Evolutionary conservation across 2,888 invertebrate genomes (phyloP).

Genomic region (Apoda limacodes): DNA sequence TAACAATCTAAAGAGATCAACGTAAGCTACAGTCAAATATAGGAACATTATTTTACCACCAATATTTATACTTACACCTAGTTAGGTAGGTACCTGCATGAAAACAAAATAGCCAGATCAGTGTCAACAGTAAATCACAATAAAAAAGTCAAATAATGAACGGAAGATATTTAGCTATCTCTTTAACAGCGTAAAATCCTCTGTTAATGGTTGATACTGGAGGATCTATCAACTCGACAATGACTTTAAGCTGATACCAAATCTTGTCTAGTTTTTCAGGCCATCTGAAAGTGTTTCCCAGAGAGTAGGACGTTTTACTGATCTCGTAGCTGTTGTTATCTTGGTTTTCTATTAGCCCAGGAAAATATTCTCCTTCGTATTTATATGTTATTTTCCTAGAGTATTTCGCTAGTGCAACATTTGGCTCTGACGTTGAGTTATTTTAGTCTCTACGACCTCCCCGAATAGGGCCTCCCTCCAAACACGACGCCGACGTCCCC

Average conservation of each 20-base stretch:
- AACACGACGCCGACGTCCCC: too few species aligned
- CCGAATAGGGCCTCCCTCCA: too few species aligned
- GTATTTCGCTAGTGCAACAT: too few species aligned
- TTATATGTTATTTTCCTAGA: constrained; percentile 12
- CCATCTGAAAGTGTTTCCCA: constrained; percentile 17
- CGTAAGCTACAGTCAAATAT: too few species aligned
- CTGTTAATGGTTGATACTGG: constrained; percentile 13
- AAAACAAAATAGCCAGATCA: too few species aligned
- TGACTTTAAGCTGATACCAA: constrained; percentile 13
- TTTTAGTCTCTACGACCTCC: too few species aligned
- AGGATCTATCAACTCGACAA: constrained; percentile 12
- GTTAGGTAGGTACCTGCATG: too few species aligned
- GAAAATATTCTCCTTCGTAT: constrained; percentile 18
- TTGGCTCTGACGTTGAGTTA: too few species aligned
- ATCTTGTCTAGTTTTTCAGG: constrained; percentile 17
- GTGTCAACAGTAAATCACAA: too few species aligned
- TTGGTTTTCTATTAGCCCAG: constrained; percentile 13
- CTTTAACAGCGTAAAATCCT: constrained; percentile 15
- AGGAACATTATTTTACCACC: too few species aligned
- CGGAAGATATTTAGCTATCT: constrained; percentile 17
- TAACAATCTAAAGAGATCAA: too few species aligned
- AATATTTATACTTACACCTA: too few species aligned
- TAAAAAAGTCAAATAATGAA: constrained; percentile 6
- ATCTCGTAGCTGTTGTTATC: constrained; percentile 12
- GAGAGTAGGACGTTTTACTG: constrained; percentile 14